Conservation (phyloP, 2,888 invertebrate species). For the Salticus scenicus region DNA sequence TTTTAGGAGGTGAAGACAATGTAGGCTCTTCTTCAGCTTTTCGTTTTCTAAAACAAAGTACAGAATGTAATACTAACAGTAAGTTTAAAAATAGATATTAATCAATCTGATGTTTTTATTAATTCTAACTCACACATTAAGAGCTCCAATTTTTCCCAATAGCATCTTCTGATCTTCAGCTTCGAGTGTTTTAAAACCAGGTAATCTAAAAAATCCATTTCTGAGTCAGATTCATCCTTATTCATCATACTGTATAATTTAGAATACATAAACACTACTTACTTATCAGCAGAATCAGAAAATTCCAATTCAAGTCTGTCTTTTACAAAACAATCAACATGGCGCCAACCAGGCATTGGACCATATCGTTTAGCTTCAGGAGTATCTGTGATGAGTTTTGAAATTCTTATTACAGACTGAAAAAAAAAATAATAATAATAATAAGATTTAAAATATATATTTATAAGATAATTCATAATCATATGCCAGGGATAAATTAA, state of each 20-base stretch:
- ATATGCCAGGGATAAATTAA: no score
- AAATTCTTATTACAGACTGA: constrained; percentile 84
- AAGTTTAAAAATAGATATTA: no score
- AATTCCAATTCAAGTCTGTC: constrained; percentile 84
- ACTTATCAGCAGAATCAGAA: constrained; percentile 82
- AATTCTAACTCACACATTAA: constrained; percentile 72
- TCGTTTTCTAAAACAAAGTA: constrained; percentile 34
- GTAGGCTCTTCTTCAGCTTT: constrained; percentile 21
- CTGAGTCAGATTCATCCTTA: not conserved
- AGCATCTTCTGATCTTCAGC: constrained; percentile 84
- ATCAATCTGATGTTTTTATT: no score
- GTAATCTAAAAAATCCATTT: constrained; percentile 77
- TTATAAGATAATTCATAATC: no score
- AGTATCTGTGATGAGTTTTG: constrained; percentile 89
- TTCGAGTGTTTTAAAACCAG: constrained; percentile 84
- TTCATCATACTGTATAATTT: no score
- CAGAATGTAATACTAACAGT: not conserved
- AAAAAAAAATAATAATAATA: not conserved
- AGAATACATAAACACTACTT: constrained; percentile 65
- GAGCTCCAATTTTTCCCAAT: constrained; percentile 82
- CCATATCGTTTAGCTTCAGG: constrained; percentile 88
- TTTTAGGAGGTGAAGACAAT: constrained; percentile 7
- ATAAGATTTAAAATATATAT: no score
- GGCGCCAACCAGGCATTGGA: constrained; percentile 92
- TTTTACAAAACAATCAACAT: constrained; percentile 91